Conservation (phyloP, 2,797 vertebrate genomes). For the Pelobates cultripes region DNA sequence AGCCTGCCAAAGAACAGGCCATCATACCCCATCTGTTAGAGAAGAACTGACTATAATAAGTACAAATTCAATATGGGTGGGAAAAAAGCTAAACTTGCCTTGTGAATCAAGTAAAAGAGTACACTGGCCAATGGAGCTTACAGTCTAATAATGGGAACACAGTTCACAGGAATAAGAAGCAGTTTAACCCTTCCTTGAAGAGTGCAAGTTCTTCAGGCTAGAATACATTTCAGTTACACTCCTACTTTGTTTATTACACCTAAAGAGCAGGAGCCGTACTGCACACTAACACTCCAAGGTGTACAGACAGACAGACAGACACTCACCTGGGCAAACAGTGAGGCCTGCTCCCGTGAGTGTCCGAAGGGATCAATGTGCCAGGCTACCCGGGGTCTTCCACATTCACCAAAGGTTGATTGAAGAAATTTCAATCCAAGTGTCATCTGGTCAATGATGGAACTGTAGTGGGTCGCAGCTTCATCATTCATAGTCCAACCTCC, state of each 20-base stretch:
- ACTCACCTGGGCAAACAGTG: conserved; percentile 87
- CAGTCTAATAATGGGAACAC: background rate
- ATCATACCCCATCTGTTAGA: conserved; percentile 87
- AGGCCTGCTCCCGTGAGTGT: conserved; percentile 89
- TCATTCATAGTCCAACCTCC: conserved; percentile 95
- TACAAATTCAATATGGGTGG: background rate
- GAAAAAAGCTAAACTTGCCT: background rate
- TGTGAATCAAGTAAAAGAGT: background rate
- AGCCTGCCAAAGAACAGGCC: conserved; percentile 89
- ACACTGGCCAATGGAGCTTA: background rate
- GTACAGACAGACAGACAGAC: background rate
- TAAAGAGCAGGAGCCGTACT: too few relatives aligned
- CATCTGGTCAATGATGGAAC: conserved; percentile 87
- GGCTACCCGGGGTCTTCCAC: conserved; percentile 82
- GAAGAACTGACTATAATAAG: background rate
- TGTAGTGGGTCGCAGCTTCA: conserved; percentile 86
- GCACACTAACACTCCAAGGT: too few relatives aligned
- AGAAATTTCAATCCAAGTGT: conserved; percentile 85
- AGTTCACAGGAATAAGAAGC: too few relatives aligned
- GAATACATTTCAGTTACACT: too few relatives aligned
- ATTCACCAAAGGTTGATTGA: conserved; percentile 79
- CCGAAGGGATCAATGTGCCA: conserved; percentile 96
- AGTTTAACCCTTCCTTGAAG: too few relatives aligned
- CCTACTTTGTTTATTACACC: too few relatives aligned
- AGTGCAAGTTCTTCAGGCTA: too few relatives aligned